Conservation (phyloP, 2,888 invertebrate species). For the Rhabditoides inermis region DNA sequence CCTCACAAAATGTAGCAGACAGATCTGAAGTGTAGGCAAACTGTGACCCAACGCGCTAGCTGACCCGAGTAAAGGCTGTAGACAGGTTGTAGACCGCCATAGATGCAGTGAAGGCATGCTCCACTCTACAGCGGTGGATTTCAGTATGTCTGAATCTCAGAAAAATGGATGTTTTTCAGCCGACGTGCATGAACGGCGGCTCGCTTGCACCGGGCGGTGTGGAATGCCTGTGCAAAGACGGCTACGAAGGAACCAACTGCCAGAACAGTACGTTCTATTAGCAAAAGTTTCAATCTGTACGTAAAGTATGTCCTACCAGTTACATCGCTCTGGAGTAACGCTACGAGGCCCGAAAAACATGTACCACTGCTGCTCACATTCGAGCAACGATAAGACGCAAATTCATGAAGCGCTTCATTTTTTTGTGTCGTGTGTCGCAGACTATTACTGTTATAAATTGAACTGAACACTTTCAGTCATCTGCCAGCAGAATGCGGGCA, state of each 20-base stretch:
- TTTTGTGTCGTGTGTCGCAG: too few species aligned
- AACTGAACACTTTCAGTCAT: constrained; percentile 16
- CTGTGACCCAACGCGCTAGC: too few species aligned
- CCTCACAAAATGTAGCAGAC: too few species aligned
- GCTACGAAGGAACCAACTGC: constrained; percentile 32
- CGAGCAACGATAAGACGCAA: too few species aligned
- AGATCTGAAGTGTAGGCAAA: too few species aligned
- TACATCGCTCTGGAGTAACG: neutral
- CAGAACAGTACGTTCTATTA: constrained; percentile 18
- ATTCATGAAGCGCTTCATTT: too few species aligned
- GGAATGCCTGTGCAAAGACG: constrained; percentile 23
- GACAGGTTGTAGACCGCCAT: too few species aligned
- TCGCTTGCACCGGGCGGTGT: constrained; percentile 15
- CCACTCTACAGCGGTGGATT: neutral
- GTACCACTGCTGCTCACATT: too few species aligned
- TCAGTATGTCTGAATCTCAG: neutral
- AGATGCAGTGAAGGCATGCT: too few species aligned
- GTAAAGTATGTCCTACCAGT: neutral
- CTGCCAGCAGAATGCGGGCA: constrained; percentile 28
- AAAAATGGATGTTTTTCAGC: constrained; percentile 1
- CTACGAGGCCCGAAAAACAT: too few species aligned
- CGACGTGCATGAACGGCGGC: constrained; percentile 40
- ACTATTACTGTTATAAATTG: neutral
- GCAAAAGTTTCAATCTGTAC: too few species aligned
- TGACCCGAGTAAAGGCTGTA: too few species aligned